Evolutionary conservation across 2,888 invertebrate genomes (phyloP).

Genomic region (Himalopsyche tibetana): DNA sequence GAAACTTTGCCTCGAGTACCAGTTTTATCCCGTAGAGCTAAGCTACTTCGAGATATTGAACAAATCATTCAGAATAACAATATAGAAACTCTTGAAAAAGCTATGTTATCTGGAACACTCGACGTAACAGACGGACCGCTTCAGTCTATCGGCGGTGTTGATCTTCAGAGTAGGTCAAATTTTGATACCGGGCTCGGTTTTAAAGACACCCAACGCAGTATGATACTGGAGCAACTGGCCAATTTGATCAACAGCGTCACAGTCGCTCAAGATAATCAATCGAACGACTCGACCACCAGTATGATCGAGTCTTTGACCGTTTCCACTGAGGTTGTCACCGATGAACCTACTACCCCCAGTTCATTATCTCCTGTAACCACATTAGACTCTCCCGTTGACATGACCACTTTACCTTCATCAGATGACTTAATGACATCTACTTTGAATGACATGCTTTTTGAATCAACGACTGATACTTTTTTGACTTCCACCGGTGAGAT

Average conservation of each 20-base stretch:
- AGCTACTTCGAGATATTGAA: conserved; percentile 76
- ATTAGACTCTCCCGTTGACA: conserved; percentile 33
- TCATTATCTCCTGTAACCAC: conserved; percentile 2
- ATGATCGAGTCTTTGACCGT: conserved; percentile 32
- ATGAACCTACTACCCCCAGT: not conserved
- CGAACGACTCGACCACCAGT: conserved; percentile 17
- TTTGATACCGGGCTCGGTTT: not conserved
- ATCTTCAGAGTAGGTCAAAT: conserved; percentile 30
- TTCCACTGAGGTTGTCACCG: conserved; percentile 41
- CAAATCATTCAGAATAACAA: conserved; percentile 74
- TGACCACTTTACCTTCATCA: conserved; percentile 13
- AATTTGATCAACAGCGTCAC: not conserved
- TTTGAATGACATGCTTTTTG: not conserved
- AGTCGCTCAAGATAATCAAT: conserved; percentile 41
- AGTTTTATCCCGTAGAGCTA: conserved; percentile 74
- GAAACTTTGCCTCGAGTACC: conserved; percentile 31
- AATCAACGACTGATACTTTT: conserved; percentile 16
- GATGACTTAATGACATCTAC: conserved; percentile 30
- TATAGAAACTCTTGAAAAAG: conserved; percentile 68
- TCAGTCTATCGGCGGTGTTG: not conserved
- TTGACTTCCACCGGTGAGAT: conserved; percentile 24
- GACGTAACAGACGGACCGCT: conserved; percentile 17
- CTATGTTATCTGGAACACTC: conserved; percentile 53
- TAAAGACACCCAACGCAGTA: not conserved
- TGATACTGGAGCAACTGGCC: conserved; percentile 2